Conservation (phyloP, 2,888 invertebrate genomes). For the Apocheima hispidaria region DNA sequence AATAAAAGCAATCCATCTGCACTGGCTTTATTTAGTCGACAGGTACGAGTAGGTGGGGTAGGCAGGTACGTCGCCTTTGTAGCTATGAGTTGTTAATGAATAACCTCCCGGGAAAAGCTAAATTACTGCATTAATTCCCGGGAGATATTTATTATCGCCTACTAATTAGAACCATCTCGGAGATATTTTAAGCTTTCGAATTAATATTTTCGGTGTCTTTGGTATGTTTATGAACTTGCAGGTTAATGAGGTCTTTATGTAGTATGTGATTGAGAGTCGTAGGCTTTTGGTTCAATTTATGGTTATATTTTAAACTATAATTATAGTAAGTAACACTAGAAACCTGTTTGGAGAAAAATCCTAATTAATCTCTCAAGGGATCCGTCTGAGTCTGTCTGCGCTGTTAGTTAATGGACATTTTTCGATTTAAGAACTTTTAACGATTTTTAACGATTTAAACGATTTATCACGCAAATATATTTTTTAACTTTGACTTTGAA, state of each 20-base stretch:
- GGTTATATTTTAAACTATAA: too few species aligned
- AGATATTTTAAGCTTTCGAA: slow-evolving; percentile 42
- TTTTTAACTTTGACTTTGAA: too few species aligned
- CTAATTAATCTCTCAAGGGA: too few species aligned
- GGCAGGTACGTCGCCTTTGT: slow-evolving; percentile 40
- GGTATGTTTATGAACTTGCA: slow-evolving; percentile 18
- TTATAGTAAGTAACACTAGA: too few species aligned
- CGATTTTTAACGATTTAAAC: too few species aligned
- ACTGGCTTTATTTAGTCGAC: slow-evolving; percentile 27
- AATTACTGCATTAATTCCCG: slow-evolving; percentile 65
- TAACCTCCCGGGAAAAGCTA: slow-evolving; percentile 52
- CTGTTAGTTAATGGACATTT: too few species aligned
- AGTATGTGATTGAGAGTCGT: background rate
- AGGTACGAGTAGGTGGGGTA: too few species aligned
- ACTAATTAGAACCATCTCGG: slow-evolving; percentile 55
- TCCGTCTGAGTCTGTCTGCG: too few species aligned
- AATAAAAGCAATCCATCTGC: slow-evolving; percentile 4
- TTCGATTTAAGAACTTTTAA: too few species aligned
- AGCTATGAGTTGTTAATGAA: slow-evolving; percentile 58
- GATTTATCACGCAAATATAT: too few species aligned
- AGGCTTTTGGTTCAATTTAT: too few species aligned
- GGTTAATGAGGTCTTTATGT: slow-evolving; percentile 2
- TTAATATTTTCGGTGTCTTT: slow-evolving; percentile 38
- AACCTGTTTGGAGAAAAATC: too few species aligned
- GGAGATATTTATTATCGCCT: slow-evolving; percentile 62